A percentile compares a stretch with the other conserved stretches of the same genome.
Evolutionary conservation across 2,888 invertebrate genomes (phyloP).

Genomic region (Troilus luridus): DNA sequence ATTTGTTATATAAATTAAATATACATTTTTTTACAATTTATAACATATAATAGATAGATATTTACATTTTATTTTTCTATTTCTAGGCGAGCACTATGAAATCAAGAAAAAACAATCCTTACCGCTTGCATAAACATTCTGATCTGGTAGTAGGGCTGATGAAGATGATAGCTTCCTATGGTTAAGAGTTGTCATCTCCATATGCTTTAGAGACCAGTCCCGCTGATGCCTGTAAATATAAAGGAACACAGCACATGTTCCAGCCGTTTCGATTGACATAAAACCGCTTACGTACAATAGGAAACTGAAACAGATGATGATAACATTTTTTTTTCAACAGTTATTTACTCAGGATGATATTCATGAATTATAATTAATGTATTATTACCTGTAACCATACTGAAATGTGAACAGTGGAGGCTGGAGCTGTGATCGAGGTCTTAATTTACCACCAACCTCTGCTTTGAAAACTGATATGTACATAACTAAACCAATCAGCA

Average conservation of each 20-base stretch:
- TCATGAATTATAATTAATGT: neutral
- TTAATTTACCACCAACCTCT: constrained; percentile 89
- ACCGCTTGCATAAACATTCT: constrained; percentile 65
- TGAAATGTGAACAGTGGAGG: constrained; percentile 86
- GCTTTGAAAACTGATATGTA: constrained; percentile 94
- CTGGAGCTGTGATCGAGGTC: constrained; percentile 82
- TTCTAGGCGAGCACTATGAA: neutral
- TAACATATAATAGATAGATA: neutral
- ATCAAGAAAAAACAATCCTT: constrained; percentile 36
- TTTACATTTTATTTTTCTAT: neutral
- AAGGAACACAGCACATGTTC: constrained; percentile 88
- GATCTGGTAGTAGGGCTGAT: constrained; percentile 63
- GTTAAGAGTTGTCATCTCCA: constrained; percentile 65
- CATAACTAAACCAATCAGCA: constrained; percentile 92
- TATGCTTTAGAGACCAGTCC: constrained; percentile 65
- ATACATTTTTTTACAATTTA: too few species aligned
- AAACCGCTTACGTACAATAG: constrained; percentile 88
- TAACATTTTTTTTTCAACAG: neutral
- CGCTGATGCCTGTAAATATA: constrained; percentile 85
- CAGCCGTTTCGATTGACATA: constrained; percentile 86
- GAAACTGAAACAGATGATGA: constrained; percentile 74
- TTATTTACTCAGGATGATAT: neutral
- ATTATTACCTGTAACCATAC: constrained; percentile 78
- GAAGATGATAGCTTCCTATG: constrained; percentile 64
- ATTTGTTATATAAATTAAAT: neutral